Percentiles rank a stretch among this genome's conserved stretches.
These are phyloP conservation scores for Acipenser ruthenus DNA, from an alignment of 2,797 vertebrate species.

Conservation along the genomic window DNA sequence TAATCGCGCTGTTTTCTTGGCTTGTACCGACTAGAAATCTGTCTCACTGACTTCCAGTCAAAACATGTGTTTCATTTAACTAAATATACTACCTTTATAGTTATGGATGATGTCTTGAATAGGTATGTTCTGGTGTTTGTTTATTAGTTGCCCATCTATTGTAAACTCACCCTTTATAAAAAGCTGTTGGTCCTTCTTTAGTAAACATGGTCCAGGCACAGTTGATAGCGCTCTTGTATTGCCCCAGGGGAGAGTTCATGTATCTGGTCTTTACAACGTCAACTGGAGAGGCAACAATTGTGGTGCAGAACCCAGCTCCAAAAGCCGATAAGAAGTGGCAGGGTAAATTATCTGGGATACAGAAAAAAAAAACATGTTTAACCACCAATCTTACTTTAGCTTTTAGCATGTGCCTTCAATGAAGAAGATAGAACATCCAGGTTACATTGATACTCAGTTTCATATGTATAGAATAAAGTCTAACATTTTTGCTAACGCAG, in stretches of 20 bases:
- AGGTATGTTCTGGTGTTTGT: background rate
- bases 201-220: constrained; percentile 73
- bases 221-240: constrained; percentile 66
- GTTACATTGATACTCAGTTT: no score
- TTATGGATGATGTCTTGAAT: background rate
- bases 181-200: constrained; percentile 74
- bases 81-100: background rate
- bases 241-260: constrained; percentile 78
- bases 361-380: background rate
- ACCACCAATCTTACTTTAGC: background rate
- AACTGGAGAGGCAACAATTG: constrained; percentile 74
- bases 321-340: constrained; percentile 79
- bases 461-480: no score
- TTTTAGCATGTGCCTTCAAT: background rate
- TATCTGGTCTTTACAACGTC: constrained; percentile 84
- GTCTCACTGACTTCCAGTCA: no score
- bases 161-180: constrained; percentile 76
- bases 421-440: background rate
- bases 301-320: constrained; percentile 76
- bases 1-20: no score
- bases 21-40: no score
- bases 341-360: constrained; percentile 64
- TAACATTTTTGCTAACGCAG: no score
- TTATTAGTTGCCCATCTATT: background rate
- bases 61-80: no score